Evolutionary conservation across 2,888 invertebrate species (phyloP).

Genomic region (Cetonia aurata): DNA sequence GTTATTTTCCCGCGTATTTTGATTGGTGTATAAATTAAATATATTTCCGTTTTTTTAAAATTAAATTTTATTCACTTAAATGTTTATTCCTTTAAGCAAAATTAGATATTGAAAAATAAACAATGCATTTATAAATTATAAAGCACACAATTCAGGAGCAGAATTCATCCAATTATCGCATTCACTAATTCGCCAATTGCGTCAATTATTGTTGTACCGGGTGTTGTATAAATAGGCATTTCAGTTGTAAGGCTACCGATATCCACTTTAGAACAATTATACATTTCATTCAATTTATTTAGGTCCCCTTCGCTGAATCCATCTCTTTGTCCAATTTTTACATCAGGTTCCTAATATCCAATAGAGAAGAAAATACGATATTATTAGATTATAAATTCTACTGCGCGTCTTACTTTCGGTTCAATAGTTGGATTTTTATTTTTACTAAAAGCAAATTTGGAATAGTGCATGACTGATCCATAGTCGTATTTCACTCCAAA

Average conservation of each 20-base stretch:
- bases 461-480: conserved; percentile 88
- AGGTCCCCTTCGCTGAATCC: conserved; percentile 81
- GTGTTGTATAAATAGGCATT: conserved; percentile 29
- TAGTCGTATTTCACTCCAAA: conserved; percentile 83
- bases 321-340: conserved; percentile 78
- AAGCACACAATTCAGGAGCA: background rate
- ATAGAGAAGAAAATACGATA: background rate
- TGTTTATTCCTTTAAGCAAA: no score
- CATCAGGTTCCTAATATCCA: conserved; percentile 55
- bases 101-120: no score
- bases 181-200: conserved; percentile 36
- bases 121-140: no score
- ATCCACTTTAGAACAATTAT: conserved; percentile 69
- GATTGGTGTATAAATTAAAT: no score
- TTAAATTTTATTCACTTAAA: no score
- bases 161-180: conserved; percentile 32
- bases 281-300: conserved; percentile 81
- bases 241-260: conserved; percentile 24
- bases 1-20: no score
- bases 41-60: no score
- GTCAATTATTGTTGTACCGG: conserved; percentile 32
- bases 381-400: background rate
- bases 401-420: conserved; percentile 27
- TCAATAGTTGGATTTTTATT: conserved; percentile 79
- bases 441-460: conserved; percentile 79